Evolutionary conservation across 2,888 invertebrate genomes (phyloP), one percentile per base, ranked within the genome.

Genomic region (Clivina fossor): DNA sequence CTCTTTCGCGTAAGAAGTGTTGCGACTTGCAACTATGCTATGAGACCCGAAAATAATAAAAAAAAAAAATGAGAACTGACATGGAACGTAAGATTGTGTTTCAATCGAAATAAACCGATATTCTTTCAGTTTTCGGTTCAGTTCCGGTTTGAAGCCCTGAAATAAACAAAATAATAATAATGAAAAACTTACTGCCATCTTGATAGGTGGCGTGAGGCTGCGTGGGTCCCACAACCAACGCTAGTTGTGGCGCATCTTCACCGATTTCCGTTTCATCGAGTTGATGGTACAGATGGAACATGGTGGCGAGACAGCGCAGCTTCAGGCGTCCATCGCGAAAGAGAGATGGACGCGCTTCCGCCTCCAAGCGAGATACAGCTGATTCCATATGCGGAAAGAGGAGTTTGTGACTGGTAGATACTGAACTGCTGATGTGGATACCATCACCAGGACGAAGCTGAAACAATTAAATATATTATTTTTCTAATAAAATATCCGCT

Each of bases 241-340:
- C 71, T 19, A 72, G 61, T 48, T 68, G 66, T 3, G 73, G 73
- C 24, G 71, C 65, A 51, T 72, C 71, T 56, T 72, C 71, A 51
- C 66, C 67, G 33, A 73, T 62, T 57, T 71, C 71, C 32, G 65
- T 64, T 59, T 71, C 71, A 57, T 68, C 66, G 20, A 66, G 63
- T 50, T 66, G 61, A 55, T 64, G 63, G 63, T 73, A 73, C 55
- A 73, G 63, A 26, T 67, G 64, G 62, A 68, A 72, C 69, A 73
- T 67, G 18, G 70, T 68, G 43, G 71, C 72, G 58, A 68, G 62
- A 61, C 73, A 73, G 40, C 68, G 67, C 18, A 73, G 63, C 54
- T 68, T 67, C 63, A 73, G 65, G 60, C 70, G 71, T 43, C 71
- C 69, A 56, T 65, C 66, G 53, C 69, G 69, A 66, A 73, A 72